Evolutionary conservation across 1,140 invertebrate species (phyloP), one percentile per base, ranked within the genome.

Genomic region (Watersipora subatra): DNA sequence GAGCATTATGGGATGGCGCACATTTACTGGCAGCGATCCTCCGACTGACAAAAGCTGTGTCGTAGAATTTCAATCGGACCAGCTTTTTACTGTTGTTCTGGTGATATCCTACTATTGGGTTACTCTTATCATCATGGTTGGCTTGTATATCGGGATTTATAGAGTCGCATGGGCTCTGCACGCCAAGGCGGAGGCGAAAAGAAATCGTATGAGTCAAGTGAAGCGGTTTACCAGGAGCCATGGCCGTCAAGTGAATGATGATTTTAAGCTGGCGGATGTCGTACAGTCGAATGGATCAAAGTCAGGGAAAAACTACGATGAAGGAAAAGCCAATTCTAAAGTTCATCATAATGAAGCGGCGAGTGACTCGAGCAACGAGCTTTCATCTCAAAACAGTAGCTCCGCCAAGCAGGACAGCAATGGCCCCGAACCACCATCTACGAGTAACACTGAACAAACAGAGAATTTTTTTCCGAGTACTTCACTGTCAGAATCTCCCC

Each of bases 91-190:
- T 75, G 96, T 93, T 30, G 88, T 93, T 19, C 83, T 97, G 25
- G 97, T 98, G 63, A 94, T 98, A 69, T 91, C 89, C 26, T 99
- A 99, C 76, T 99, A 96, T 78, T 98, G 94, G 92, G 93, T 90
- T 0, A 97, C 95, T 0, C 69, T 81, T 1, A 46, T 75, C 22
- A 73, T 81, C 0, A 81, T 81, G 78, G 73, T 71, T 30, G 68
- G 69, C 2, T 83, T 99, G 0, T 99, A 99, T 77, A 91, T 88
- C 57, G 93, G 94, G 1, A 99, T 99, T 73, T 99, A 99, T 79
- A 92, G 93, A 75, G 97, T 95, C 19, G 96, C 96, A 0, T 93
- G 96, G 73, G 89, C 94, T 70, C 93, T 99, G 89, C 94, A 97
- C 74, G 91, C 93, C 75, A 97, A 97, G 77, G 93, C 93, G 65